Percentiles rank a stretch among this genome's conserved stretches.
Conservation (phyloP, 2,888 invertebrate species). For the Apamea crenata region DNA sequence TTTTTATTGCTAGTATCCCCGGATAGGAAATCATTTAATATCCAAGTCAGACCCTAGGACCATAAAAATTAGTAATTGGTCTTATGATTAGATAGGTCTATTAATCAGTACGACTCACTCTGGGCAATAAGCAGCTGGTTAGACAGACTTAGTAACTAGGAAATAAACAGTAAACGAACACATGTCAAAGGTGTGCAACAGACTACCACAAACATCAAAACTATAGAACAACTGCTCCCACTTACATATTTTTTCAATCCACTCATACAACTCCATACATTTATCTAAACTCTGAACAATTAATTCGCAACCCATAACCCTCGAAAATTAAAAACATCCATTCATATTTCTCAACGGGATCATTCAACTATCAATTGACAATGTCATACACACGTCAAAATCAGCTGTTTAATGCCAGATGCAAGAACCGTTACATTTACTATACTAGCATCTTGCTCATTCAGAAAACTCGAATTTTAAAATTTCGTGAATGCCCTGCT, state of each 20-base stretch:
- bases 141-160: conserved; percentile 20
- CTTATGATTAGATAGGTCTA: background rate
- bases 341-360: conserved; percentile 43
- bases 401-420: conserved; percentile 68
- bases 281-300: conserved; percentile 20
- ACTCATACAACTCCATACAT: conserved; percentile 2
- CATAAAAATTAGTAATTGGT: conserved; percentile 17
- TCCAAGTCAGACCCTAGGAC: background rate
- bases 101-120: background rate
- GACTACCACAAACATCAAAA: conserved; percentile 16
- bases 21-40: conserved; percentile 1
- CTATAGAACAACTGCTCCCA: conserved; percentile 31
- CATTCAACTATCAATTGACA: conserved; percentile 49
- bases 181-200: conserved; percentile 59
- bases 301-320: conserved; percentile 44
- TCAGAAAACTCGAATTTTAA: conserved; percentile 61
- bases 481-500: conserved; percentile 60
- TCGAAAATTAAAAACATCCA: conserved; percentile 11
- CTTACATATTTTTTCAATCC: conserved; percentile 2
- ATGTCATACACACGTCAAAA: conserved; percentile 54
- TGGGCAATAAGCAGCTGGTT: conserved; percentile 43
- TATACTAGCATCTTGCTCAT: conserved; percentile 63
- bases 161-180: conserved; percentile 46
- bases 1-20: background rate
- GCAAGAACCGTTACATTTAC: conserved; percentile 66